A percentile compares a stretch with the other conserved stretches of the same genome.
Conservation (phyloP, 2,797 vertebrate genomes). For the Centroberyx gerrardi region DNA sequence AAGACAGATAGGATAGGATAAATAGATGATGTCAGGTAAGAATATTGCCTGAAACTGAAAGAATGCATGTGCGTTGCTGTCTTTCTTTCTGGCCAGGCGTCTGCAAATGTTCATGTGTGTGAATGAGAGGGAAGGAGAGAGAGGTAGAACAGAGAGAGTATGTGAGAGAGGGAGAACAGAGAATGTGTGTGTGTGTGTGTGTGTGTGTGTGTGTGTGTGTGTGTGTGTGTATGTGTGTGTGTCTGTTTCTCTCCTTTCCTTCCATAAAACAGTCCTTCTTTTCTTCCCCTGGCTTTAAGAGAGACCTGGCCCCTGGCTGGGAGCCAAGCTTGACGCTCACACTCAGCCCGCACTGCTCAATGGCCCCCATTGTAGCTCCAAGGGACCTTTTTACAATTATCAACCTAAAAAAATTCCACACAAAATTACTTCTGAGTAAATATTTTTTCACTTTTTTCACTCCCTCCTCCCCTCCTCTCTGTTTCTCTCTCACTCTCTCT, state of each 20-base stretch:
- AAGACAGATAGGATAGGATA: conserved; percentile 20
- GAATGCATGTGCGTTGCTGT: conserved; percentile 27
- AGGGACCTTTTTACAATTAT: conserved; percentile 82
- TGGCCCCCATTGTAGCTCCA: conserved; percentile 87
- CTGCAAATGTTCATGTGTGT: conserved; percentile 49
- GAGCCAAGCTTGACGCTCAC: conserved; percentile 73
- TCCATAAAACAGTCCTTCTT: conserved; percentile 75
- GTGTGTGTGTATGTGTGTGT: conserved; percentile 39
- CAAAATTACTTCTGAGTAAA: conserved; percentile 85
- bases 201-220: conserved; percentile 42
- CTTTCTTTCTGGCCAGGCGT: conserved; percentile 31
- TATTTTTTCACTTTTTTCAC: conserved; percentile 69
- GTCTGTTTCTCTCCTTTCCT: conserved; percentile 61
- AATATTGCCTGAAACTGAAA: conserved; percentile 30
- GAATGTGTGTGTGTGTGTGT: conserved; percentile 27
- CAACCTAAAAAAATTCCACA: conserved; percentile 73
- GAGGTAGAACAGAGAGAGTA: conserved; percentile 25
- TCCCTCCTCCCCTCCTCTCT: conserved; percentile 39
- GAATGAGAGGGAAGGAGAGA: conserved; percentile 26
- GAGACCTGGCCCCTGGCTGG: conserved; percentile 77
- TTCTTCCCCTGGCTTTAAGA: conserved; percentile 74
- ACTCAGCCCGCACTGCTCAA: conserved; percentile 72
- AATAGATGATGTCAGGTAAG: conserved; percentile 41
- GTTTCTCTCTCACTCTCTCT: conserved; percentile 7
- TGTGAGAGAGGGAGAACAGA: not conserved